Evolutionary conservation across 2,797 vertebrate species (phyloP), one percentile per base, ranked within the genome.

Genomic region (Sparidentex hasta): DNA sequence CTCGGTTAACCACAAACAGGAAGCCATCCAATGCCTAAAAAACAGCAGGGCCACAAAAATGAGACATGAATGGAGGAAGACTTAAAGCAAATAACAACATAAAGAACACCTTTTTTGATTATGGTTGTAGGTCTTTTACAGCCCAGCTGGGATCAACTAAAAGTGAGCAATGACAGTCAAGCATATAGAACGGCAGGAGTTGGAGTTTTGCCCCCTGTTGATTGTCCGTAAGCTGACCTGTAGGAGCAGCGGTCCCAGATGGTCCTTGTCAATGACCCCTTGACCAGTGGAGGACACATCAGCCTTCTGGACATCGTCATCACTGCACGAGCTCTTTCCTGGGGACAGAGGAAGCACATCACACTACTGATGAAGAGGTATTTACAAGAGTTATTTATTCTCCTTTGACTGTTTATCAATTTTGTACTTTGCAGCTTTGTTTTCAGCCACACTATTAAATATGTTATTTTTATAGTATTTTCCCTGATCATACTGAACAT

Each of bases 181-280:
- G 69, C 81, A 84, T 76, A 80, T 67, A 72, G 58, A 84, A 23
- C 8, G 18, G 14, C 23, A 50, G 38, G 12, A 71, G 52, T 48
- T 73, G 41, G 52, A 78, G 58, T 72, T 81, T 71, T 71, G 75
- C 73, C 74, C 80, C 5, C 23, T 1, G 76, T 65, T 65, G 52
- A 64, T 18, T 38, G 74, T 77, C 85, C 77, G 71, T 59, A 62
- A 48, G 88, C 95, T 96, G 92, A 96, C 98, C 97, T 99, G 98
- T 68, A 99, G 93, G 76, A 99, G 93, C 80, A 99, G 95, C 12
- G 98, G 98, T 51, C 98, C 98, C 90, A 99, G 87, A 64, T 98
- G 97, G 94, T 99, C 98, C 91, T 99, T 99, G 93, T 99, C 98
- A 91, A 99, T 99, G 93, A 99, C 98, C 74, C 97, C 98, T 87